A percentile compares a stretch with the other conserved stretches of the same genome.
phyloP scores from a whole-genome alignment of 2,888 invertebrate species.

The Cerceris ruficornis region DNA sequence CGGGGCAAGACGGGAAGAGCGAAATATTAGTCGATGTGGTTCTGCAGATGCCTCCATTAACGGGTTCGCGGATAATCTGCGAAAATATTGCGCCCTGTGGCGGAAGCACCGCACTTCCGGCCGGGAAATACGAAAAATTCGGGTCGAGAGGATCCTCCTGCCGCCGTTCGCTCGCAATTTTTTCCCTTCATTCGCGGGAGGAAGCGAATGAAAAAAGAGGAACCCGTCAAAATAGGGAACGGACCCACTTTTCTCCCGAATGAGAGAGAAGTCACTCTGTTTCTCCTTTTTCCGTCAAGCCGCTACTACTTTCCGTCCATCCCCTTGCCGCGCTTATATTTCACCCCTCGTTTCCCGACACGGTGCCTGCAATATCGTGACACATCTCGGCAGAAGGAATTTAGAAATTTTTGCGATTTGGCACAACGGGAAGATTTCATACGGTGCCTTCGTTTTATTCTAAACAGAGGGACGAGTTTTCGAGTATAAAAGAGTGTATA shows the following conservation, averaged over 20 bases:
- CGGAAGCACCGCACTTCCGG: conserved; percentile 56
- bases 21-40: conserved; percentile 34
- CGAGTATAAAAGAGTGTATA: not conserved
- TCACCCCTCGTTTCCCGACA: conserved; percentile 15
- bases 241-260: conserved; percentile 57
- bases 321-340: not conserved
- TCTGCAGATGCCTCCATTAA: conserved; percentile 36
- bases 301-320: conserved; percentile 1
- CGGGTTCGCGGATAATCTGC: conserved; percentile 52
- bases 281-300: conserved; percentile 33
- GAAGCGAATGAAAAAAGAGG: conserved; percentile 43
- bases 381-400: conserved; percentile 23
- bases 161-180: conserved; percentile 64
- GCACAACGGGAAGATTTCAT: not conserved
- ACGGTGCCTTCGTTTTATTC: not conserved
- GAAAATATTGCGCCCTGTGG: conserved; percentile 60
- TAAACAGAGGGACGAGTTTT: not conserved
- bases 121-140: conserved; percentile 62
- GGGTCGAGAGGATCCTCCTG: conserved; percentile 67
- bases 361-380: conserved; percentile 37
- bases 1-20: conserved; percentile 8
- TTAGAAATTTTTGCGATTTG: conserved; percentile 28
- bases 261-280: conserved; percentile 48
- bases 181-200: conserved; percentile 52
- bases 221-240: conserved; percentile 59